phyloP scores from a whole-genome alignment of 2,113 vertebrate genomes.

The Scomber japonicus region DNA sequence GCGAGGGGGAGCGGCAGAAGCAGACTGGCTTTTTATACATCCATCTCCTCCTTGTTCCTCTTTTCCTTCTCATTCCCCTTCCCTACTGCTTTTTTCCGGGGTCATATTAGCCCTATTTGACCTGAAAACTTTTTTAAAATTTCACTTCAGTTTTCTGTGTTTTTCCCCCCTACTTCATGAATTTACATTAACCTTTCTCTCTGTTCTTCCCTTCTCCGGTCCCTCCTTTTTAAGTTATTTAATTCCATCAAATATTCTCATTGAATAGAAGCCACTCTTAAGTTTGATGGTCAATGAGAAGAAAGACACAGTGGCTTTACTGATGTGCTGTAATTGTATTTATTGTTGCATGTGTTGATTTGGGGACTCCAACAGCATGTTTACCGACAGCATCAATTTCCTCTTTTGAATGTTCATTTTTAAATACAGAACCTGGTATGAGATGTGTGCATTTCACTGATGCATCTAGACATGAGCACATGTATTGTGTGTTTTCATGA shows the following conservation, averaged over 20 bases:
- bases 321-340: neutral
- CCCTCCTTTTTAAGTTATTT: neutral
- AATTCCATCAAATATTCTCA: neutral
- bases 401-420: neutral
- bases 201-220: neutral
- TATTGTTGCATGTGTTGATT: neutral
- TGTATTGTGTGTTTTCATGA: conserved; percentile 12
- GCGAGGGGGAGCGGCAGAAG: conserved; percentile 47
- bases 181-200: neutral
- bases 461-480: neutral
- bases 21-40: conserved; percentile 70
- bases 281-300: neutral
- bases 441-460: neutral
- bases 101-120: conserved; percentile 51
- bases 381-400: neutral
- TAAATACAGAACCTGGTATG: conserved; percentile 15
- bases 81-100: conserved; percentile 33
- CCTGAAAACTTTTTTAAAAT: conserved; percentile 41
- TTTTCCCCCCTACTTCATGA: neutral
- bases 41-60: conserved; percentile 60
- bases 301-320: neutral
- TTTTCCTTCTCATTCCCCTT: conserved; percentile 39
- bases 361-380: neutral
- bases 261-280: neutral
- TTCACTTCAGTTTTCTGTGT: conserved; percentile 12